Percentiles rank a stretch among this genome's conserved stretches.
phyloP scores from a whole-genome alignment of 2,888 invertebrate species.

The Caenorhabditis drosophilae region DNA sequence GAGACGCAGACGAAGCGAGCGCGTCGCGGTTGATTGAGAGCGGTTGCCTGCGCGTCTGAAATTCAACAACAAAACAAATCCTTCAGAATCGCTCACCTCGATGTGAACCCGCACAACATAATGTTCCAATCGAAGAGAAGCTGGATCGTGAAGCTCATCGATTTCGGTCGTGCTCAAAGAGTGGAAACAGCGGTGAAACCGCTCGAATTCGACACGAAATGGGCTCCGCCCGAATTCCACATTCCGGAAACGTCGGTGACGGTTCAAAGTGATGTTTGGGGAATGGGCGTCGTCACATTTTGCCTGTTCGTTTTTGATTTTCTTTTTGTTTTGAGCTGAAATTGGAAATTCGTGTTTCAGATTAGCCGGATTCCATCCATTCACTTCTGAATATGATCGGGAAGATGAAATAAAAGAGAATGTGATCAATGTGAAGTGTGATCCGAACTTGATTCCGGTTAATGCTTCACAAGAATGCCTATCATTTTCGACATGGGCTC shows the following conservation, averaged over 20 bases:
- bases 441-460: conserved; percentile 90
- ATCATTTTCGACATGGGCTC: conserved; percentile 90
- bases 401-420: conserved; percentile 89
- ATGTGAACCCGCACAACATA: conserved; percentile 92
- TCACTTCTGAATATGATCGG: conserved; percentile 76
- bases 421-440: conserved; percentile 78
- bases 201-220: conserved; percentile 53
- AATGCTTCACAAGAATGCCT: conserved; percentile 91
- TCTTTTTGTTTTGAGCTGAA: background rate
- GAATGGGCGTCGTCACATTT: conserved; percentile 88
- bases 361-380: conserved; percentile 89
- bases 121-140: conserved; percentile 84
- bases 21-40: too few relatives aligned
- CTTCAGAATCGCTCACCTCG: conserved; percentile 77
- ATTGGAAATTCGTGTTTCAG: too few relatives aligned
- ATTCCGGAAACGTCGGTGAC: conserved; percentile 79
- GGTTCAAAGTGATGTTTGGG: conserved; percentile 90
- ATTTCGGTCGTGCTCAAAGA: conserved; percentile 82
- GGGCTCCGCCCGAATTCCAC: conserved; percentile 65
- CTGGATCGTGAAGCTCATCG: conserved; percentile 81
- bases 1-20: too few relatives aligned
- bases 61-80: background rate
- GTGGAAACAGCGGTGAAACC: conserved; percentile 31
- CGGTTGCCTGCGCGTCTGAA: too few relatives aligned
- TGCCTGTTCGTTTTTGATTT: conserved; percentile 75